A percentile compares a stretch with the other conserved stretches of the same genome.
Evolutionary conservation across 2,113 vertebrate genomes (phyloP).

Genomic region (Dromaius novaehollandiae): DNA sequence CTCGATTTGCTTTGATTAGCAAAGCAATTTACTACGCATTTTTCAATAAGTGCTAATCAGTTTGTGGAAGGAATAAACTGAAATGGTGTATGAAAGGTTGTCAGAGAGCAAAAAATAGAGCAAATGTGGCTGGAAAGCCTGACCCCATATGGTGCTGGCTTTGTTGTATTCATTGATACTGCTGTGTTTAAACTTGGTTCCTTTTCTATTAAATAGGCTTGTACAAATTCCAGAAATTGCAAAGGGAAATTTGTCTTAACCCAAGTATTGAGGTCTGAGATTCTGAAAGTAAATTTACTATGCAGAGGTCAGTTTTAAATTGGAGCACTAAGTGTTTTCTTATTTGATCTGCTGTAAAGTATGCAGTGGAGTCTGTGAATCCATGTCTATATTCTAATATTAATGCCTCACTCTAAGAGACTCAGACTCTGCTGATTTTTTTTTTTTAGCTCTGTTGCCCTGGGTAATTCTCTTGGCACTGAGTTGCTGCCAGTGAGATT

Average conservation of each 20-base stretch:
- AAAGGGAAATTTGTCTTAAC: not conserved
- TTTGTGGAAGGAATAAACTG: slow-evolving; percentile 23
- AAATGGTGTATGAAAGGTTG: not conserved
- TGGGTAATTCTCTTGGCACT: not conserved
- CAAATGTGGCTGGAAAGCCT: not conserved
- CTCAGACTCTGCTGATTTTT: not conserved
- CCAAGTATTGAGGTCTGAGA: not conserved
- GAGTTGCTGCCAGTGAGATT: not conserved
- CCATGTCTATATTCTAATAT: not conserved
- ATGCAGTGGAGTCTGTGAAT: not conserved
- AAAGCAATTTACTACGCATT: slow-evolving; percentile 31
- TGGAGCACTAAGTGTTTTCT: not conserved
- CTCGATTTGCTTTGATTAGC: slow-evolving; percentile 52
- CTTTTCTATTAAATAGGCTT: not conserved
- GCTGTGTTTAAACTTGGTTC: not conserved
- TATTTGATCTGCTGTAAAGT: not conserved
- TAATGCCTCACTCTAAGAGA: not conserved
- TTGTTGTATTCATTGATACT: not conserved
- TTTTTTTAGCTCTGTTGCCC: not conserved
- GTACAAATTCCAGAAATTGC: not conserved
- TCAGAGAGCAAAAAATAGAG: not conserved
- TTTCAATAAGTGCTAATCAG: slow-evolving; percentile 41
- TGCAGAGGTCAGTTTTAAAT: not conserved
- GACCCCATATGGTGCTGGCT: not conserved
- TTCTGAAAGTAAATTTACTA: not conserved